Evolutionary conservation across 2,113 vertebrate genomes (phyloP).

Genomic region (Anarhynchus alexandrinus): DNA sequence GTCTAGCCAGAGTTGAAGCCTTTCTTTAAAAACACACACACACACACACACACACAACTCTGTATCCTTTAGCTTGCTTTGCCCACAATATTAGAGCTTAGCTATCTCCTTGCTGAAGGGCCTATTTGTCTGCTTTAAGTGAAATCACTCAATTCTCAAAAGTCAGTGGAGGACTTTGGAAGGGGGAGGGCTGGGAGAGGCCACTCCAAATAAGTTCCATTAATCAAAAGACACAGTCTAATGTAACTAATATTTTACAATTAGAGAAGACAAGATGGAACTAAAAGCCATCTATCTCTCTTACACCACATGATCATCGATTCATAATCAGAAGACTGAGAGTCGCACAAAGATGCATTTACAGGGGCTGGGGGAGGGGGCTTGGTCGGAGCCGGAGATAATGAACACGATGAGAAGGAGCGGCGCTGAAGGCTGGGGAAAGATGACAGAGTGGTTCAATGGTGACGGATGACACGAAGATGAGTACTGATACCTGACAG

Average conservation of each 20-base stretch:
- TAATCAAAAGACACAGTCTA: slow-evolving; percentile 99
- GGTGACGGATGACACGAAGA: slow-evolving; percentile 92
- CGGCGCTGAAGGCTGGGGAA: slow-evolving; percentile 82
- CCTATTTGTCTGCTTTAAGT: slow-evolving; percentile 96
- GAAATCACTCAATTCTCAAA: slow-evolving; percentile 98
- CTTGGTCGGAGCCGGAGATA: slow-evolving; percentile 82
- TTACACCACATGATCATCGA: slow-evolving; percentile 99
- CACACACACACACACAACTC: background rate
- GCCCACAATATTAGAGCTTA: slow-evolving; percentile 71
- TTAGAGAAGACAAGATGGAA: slow-evolving; percentile 99
- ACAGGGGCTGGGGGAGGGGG: slow-evolving; percentile 72
- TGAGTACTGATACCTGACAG: slow-evolving; percentile 90
- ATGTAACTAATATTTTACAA: slow-evolving; percentile 99
- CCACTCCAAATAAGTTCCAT: slow-evolving; percentile 99
- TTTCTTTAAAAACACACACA: slow-evolving; percentile 28
- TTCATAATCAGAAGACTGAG: slow-evolving; percentile 96
- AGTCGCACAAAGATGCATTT: slow-evolving; percentile 87
- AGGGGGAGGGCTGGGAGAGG: slow-evolving; percentile 87
- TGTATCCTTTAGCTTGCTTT: slow-evolving; percentile 54
- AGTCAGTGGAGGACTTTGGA: slow-evolving; percentile 93
- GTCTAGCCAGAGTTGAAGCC: slow-evolving; percentile 56
- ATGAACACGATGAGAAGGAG: slow-evolving; percentile 91
- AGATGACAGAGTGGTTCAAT: slow-evolving; percentile 87
- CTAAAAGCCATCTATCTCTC: slow-evolving; percentile 99
- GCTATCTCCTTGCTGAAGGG: slow-evolving; percentile 79